These are phyloP conservation scores for Coboldia fuscipes DNA, from an alignment of 1,140 invertebrate species.

Conservation along the genomic window DNA sequence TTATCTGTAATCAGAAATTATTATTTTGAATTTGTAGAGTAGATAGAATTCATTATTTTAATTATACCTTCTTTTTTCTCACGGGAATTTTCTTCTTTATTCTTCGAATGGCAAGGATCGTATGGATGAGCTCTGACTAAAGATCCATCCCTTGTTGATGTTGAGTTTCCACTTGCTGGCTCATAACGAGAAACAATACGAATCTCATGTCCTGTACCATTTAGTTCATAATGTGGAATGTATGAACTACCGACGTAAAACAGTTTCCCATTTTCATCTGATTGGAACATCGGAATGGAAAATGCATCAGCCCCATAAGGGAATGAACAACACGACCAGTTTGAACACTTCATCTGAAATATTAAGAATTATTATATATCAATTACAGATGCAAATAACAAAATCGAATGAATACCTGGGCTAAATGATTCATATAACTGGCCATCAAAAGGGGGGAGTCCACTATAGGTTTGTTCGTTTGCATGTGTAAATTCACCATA, in stretches of 20 bases:
- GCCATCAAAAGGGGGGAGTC: slow-evolving; percentile 86
- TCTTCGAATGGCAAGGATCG: no score
- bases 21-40: no score
- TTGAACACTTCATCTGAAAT: slow-evolving; percentile 30
- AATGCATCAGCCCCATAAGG: slow-evolving; percentile 46
- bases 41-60: no score
- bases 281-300: slow-evolving; percentile 49
- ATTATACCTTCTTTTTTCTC: no score
- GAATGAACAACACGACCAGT: slow-evolving; percentile 49
- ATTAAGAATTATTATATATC: slow-evolving; percentile 2
- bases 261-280: slow-evolving; percentile 46
- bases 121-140: slow-evolving; percentile 20
- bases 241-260: slow-evolving; percentile 49
- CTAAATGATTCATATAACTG: slow-evolving; percentile 81
- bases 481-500: slow-evolving; percentile 82
- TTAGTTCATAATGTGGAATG: slow-evolving; percentile 14
- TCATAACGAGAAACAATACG: slow-evolving; percentile 16
- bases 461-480: slow-evolving; percentile 84
- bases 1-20: slow-evolving; percentile 13
- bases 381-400: no score
- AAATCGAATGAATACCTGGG: slow-evolving; percentile 37
- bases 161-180: background rate
- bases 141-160: slow-evolving; percentile 4
- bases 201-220: slow-evolving; percentile 24
- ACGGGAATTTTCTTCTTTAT: no score